phyloP scores from a whole-genome alignment of 2,888 invertebrate genomes.

The Stratiomys singularior region DNA sequence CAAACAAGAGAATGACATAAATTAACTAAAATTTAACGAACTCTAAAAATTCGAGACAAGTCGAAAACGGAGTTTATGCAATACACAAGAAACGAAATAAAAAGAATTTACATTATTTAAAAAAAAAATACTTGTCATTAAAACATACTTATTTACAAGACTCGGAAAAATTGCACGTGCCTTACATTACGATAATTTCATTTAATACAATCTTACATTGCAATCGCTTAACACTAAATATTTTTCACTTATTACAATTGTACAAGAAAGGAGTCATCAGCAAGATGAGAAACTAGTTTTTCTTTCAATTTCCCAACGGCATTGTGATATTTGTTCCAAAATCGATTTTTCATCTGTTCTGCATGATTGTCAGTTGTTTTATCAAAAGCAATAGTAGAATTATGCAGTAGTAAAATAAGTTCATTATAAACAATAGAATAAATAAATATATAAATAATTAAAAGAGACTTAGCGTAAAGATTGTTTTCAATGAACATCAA shows the following conservation, averaged over 20 bases:
- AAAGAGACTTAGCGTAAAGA: slow-evolving; percentile 25
- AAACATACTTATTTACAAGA: slow-evolving; percentile 30
- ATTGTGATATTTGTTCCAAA: slow-evolving; percentile 40
- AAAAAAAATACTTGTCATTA: background rate
- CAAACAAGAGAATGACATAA: slow-evolving; percentile 43
- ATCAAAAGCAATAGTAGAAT: slow-evolving; percentile 29
- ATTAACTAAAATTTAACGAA: slow-evolving; percentile 44
- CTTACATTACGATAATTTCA: slow-evolving; percentile 33
- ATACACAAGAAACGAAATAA: background rate
- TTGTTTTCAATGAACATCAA: slow-evolving; percentile 23
- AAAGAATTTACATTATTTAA: background rate
- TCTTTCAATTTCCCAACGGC: background rate
- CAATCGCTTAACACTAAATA: slow-evolving; percentile 13
- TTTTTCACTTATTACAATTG: slow-evolving; percentile 5
- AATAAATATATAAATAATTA: slow-evolving; percentile 44
- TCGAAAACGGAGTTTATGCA: background rate
- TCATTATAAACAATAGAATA: slow-evolving; percentile 34
- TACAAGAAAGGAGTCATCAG: slow-evolving; percentile 33
- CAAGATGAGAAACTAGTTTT: background rate
- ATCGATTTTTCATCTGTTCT: background rate
- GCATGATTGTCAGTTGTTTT: background rate
- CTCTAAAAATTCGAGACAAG: slow-evolving; percentile 13
- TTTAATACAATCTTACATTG: background rate
- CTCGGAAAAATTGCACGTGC: slow-evolving; percentile 44
- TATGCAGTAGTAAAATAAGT: slow-evolving; percentile 19